Base-by-base conservation (phyloP, 2,797 vertebrate genomes). In the Etheostoma perlongum region DNA sequence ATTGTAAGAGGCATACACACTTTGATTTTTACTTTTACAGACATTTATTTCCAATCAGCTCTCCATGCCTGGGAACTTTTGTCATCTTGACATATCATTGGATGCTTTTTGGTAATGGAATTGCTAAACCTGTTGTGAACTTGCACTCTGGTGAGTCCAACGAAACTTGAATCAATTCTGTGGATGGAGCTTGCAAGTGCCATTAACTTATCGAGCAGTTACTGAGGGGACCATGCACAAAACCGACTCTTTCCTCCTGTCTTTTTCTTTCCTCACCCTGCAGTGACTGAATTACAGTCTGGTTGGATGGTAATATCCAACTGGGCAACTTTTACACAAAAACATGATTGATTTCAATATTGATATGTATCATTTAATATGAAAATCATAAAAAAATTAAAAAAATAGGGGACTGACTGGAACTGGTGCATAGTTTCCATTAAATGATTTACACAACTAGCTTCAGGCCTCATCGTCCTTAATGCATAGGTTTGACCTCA, bases 111-210 rank as follows among this genome's bases (percentile, higher is more conserved):
- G 60, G 40, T n/a, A 11, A 47, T 25, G 19, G 12, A 46, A 61
- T 1, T 23, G 8, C 6, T 36, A 53, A 74, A 59, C 18, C 27
- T 19, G 23, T 36, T 18, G 48, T 44, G n/a, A 72, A 21, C 33
- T 64, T 55, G 18, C 9, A 10, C 19, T 48, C 23, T 67, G 23
- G 57, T 61, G 57, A 33, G 23, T 54, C n/a, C 27, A 6, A 60
- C n/a, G 25, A 44, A 23, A 47, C 51, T 19, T 19, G 18, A 47
- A 57, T 36, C 4, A 30, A 10, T 10, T n/a, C 58, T 4, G 49
- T 65, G 27, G 36, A 65, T 21, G 36, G 49, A 62, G 30, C 6
- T 58, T 61, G 33, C 11, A 66, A 63, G 83, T 76, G 83, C 76
- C 79, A 81, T 73, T 47, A 44, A 49, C 19, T 53, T 10, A 46